A percentile compares a stretch with the other conserved stretches of the same genome.
Evolutionary conservation across 2,888 invertebrate genomes (phyloP).

Genomic region (Gryllus longicercus): DNA sequence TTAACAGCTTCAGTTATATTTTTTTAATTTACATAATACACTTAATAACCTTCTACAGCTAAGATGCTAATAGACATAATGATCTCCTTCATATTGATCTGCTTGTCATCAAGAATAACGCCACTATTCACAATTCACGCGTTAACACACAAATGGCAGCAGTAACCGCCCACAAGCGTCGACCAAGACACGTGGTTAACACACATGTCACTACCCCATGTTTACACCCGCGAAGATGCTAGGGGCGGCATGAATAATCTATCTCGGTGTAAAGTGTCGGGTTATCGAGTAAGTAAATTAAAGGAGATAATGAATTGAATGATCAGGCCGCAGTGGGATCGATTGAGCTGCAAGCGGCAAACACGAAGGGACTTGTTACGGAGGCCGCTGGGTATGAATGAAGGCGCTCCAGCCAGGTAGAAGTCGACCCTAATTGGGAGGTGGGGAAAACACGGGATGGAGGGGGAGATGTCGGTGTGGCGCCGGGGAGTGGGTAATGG

Average conservation of each 20-base stretch:
- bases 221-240: no score
- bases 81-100: no score
- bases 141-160: no score
- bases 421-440: neutral
- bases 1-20: no score
- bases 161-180: no score
- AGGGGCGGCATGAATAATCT: neutral
- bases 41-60: no score
- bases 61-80: no score
- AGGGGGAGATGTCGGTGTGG: neutral
- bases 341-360: neutral
- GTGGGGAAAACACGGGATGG: neutral
- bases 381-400: neutral
- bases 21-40: no score
- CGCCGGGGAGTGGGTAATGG: neutral
- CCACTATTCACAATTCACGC: no score
- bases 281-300: neutral
- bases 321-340: neutral
- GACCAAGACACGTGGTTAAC: no score
- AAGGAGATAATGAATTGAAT: neutral
- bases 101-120: no score
- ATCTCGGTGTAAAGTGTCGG: neutral
- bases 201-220: no score
- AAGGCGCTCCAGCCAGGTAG: neutral
- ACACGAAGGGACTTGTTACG: neutral